Conservation (phyloP, 1,140 invertebrate species). For the Formica selysi region DNA sequence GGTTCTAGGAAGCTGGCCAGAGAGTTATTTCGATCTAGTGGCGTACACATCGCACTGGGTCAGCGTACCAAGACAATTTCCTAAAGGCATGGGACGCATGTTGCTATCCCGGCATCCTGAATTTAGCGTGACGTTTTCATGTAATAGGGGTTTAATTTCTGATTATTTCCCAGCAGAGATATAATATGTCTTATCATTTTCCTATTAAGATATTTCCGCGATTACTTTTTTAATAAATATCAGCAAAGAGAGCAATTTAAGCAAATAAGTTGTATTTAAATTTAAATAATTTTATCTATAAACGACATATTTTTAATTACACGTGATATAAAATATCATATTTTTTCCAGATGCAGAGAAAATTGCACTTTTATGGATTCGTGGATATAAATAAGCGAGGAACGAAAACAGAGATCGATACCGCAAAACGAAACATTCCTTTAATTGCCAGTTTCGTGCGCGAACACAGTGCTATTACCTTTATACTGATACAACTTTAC, state of each 20-base stretch:
- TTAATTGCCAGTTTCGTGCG: constrained; percentile 38
- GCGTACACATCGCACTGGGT: constrained; percentile 73
- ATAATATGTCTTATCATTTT: background rate
- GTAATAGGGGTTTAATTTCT: background rate
- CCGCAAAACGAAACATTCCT: constrained; percentile 35
- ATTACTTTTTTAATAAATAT: background rate
- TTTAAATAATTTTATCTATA: background rate
- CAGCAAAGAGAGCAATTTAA: background rate
- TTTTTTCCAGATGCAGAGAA: background rate
- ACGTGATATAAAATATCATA: background rate
- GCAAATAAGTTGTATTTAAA: background rate
- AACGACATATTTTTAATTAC: background rate
- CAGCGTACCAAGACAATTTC: constrained; percentile 81
- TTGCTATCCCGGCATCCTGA: background rate
- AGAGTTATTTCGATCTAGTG: constrained; percentile 80
- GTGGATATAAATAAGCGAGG: background rate
- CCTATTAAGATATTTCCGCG: background rate
- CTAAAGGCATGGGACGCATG: constrained; percentile 58
- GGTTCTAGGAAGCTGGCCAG: constrained; percentile 65
- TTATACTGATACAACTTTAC: constrained; percentile 58
- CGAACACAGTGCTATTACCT: constrained; percentile 11
- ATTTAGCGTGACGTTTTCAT: background rate
- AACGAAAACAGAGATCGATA: background rate
- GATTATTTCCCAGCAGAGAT: background rate
- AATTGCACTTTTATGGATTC: background rate